Evolutionary conservation across 1,140 invertebrate genomes (phyloP), one percentile per base, ranked within the genome.

Genomic region (Trichonephila clavata): DNA sequence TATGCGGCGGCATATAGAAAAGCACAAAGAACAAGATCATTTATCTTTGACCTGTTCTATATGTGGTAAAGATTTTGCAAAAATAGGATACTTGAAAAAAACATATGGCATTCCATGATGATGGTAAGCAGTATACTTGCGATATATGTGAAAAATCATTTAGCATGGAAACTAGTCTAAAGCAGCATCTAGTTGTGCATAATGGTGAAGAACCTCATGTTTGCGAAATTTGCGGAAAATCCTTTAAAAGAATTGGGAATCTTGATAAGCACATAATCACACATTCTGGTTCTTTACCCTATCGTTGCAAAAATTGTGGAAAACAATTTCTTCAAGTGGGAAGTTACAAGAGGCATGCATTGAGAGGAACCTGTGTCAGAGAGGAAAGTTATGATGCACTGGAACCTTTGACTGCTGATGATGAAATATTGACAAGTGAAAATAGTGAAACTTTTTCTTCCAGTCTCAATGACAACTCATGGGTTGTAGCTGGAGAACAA

Each of bases 71-170:
- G 96, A 96, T 4, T 97, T 97, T 95, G 96, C 96, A 92, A 96
- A 96, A 61, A 95, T 95, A 20, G 95, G 96, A 0, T 96, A 96
- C 0, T 87, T 96, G 1, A 95, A 94, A 83, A n/a, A 96, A 14
- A 94, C 98, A 98, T 95, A 97, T 98, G 21, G 96, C 98, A 24
- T 98, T 98, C 68, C 98, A 98, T 95, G 98, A 98, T 2, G 97
- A 97, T 97, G 4, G 97, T 95, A 96, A 97, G 84, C 95, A 95
- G 2, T 97, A 96, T 94, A 96, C 96, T 3, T 96, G 97, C 94
- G 96, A 97, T 80, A 95, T 95, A 32, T 96, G 96, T 60, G 89
- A 68, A 4, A 92, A 92, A 63, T 43, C 63, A 20, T 94, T 94
- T 84, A 27, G 16, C 0, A 84, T 60, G n/a, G 90, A 92, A 92